Evolutionary conservation across 2,888 invertebrate species (phyloP).

Genomic region (Luperina nickerlii): DNA sequence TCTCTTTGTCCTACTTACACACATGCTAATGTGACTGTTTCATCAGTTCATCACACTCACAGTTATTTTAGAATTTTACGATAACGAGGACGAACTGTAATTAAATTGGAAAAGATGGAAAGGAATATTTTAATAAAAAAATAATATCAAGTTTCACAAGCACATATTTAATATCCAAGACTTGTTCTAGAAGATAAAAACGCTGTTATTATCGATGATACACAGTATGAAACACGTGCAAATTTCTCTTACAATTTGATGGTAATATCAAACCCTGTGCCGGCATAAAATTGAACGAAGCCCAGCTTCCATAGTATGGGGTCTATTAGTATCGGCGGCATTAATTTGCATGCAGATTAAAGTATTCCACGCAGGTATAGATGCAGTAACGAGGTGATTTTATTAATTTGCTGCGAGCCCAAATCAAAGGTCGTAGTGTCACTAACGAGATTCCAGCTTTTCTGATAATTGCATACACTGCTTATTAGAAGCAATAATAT

Average conservation of each 20-base stretch:
- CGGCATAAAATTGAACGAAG: conserved; percentile 58
- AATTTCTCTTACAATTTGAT: conserved; percentile 39
- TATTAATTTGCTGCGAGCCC: conserved; percentile 56
- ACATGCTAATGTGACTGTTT: conserved; percentile 13
- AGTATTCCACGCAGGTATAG: conserved; percentile 76
- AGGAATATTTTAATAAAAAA: conserved; percentile 13
- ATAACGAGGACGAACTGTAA: background rate
- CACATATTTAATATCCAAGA: conserved; percentile 4
- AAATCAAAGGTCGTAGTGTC: conserved; percentile 54
- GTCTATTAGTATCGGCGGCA: conserved; percentile 84
- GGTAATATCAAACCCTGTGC: conserved; percentile 37
- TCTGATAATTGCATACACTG: conserved; percentile 34
- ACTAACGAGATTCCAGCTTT: conserved; percentile 52
- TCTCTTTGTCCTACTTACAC: conserved; percentile 20
- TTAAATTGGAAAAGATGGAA: conserved; percentile 3
- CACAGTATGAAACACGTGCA: conserved; percentile 12
- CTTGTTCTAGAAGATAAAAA: conserved; percentile 18
- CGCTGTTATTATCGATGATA: conserved; percentile 17
- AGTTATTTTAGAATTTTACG: background rate
- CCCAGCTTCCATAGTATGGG: conserved; percentile 69
- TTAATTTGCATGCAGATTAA: conserved; percentile 88
- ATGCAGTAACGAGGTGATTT: conserved; percentile 73
- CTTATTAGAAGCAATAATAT: conserved; percentile 1
- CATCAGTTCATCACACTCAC: background rate
- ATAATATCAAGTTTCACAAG: conserved; percentile 1